phyloP scores from a whole-genome alignment of 2,888 invertebrate species.

The Gymnoscelis rufifasciata region DNA sequence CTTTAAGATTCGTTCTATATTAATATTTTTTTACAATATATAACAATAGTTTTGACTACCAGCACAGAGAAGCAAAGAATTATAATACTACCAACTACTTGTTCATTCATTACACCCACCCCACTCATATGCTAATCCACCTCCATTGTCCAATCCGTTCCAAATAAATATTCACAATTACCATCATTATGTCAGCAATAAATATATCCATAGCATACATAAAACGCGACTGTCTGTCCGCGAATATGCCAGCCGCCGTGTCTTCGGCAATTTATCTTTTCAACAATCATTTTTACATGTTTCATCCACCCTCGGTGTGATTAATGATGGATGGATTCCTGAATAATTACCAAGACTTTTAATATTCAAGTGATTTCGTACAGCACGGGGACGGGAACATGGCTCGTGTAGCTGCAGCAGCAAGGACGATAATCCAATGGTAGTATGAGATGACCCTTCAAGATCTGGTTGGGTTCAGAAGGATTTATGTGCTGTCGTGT shows the following conservation, averaged over 20 bases:
- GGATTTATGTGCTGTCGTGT: slow-evolving; percentile 31
- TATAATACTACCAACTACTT: not conserved
- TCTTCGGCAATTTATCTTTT: slow-evolving; percentile 74
- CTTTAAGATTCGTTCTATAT: too few species aligned
- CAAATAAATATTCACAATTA: slow-evolving; percentile 51
- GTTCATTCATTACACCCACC: slow-evolving; percentile 4
- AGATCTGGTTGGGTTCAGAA: slow-evolving; percentile 35
- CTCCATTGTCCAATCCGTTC: slow-evolving; percentile 31
- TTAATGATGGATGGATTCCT: slow-evolving; percentile 80
- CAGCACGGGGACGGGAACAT: slow-evolving; percentile 31
- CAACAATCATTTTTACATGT: slow-evolving; percentile 77
- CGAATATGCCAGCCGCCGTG: slow-evolving; percentile 64
- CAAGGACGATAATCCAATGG: slow-evolving; percentile 46
- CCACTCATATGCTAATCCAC: slow-evolving; percentile 26
- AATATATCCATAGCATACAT: slow-evolving; percentile 46
- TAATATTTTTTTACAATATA: too few species aligned
- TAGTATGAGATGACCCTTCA: slow-evolving; percentile 65
- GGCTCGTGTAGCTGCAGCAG: slow-evolving; percentile 30
- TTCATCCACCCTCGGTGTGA: slow-evolving; percentile 70
- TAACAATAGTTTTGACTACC: too few species aligned
- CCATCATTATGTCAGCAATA: slow-evolving; percentile 40
- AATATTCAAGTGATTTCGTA: slow-evolving; percentile 76
- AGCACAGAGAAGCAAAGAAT: too few species aligned
- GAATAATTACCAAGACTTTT: slow-evolving; percentile 80
- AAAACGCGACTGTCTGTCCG: slow-evolving; percentile 36